These are phyloP conservation scores for Pandemis corylana DNA, from an alignment of 2,888 invertebrate species.

Conservation along the genomic window DNA sequence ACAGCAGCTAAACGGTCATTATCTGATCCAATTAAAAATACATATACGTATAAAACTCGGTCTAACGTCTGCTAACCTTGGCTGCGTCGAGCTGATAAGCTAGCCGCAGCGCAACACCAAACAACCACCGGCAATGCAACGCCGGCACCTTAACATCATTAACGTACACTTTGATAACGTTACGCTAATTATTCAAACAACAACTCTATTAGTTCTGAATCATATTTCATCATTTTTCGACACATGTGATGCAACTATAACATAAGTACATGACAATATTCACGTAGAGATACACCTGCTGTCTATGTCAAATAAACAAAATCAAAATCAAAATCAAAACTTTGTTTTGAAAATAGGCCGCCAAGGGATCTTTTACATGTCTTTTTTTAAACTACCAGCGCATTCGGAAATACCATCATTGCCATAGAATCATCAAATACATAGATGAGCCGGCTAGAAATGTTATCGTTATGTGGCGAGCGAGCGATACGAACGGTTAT, in stretches of 20 bases:
- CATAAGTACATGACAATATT: background rate
- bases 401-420: too few species aligned
- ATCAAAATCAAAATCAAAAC: too few species aligned
- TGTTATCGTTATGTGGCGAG: background rate
- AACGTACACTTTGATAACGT: background rate
- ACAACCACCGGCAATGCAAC: background rate
- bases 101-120: background rate
- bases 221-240: background rate
- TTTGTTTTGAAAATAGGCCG: too few species aligned
- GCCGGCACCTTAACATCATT: background rate
- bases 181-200: background rate
- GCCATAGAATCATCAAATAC: background rate
- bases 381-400: too few species aligned
- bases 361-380: too few species aligned
- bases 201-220: background rate
- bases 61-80: constrained; percentile 2
- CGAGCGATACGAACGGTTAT: background rate
- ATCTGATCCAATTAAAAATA: background rate
- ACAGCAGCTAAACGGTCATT: background rate
- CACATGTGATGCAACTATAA: background rate
- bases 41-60: background rate
- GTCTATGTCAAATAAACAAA: too few species aligned
- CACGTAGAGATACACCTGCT: background rate
- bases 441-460: background rate
- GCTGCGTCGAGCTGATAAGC: background rate